phyloP scores from a whole-genome alignment of 2,797 vertebrate genomes.

The Argentina silus region DNA sequence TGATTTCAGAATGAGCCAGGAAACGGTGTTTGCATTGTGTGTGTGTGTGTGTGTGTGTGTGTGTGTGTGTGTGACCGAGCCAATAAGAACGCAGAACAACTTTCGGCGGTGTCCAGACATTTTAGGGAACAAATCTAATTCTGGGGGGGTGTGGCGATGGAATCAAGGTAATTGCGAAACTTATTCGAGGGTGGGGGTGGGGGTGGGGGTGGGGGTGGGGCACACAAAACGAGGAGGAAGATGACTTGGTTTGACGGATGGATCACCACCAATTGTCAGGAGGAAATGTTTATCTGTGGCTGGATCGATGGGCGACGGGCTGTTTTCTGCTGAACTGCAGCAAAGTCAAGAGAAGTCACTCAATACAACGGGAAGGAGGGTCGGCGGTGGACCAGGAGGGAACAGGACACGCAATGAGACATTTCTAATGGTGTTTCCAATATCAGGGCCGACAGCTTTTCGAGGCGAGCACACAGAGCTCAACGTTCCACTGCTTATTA shows the following conservation, averaged over 20 bases:
- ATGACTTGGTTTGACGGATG: constrained; percentile 55
- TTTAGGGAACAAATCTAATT: constrained; percentile 59
- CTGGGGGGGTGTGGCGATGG: constrained; percentile 67
- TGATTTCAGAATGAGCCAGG: constrained; percentile 22
- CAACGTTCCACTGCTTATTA: constrained; percentile 62
- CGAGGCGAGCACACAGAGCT: constrained; percentile 40
- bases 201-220: not conserved
- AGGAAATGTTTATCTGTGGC: constrained; percentile 74
- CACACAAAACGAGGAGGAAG: not conserved
- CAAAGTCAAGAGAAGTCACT: constrained; percentile 71
- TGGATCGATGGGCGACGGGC: constrained; percentile 71
- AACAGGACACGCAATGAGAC: constrained; percentile 46
- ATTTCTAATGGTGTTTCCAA: constrained; percentile 56
- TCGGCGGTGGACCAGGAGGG: constrained; percentile 37
- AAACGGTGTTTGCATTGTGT: constrained; percentile 38
- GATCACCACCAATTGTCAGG: constrained; percentile 65
- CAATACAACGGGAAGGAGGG: constrained; percentile 52
- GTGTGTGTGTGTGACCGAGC: constrained; percentile 35
- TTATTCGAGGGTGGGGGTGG: constrained; percentile 57
- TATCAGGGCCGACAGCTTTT: constrained; percentile 52
- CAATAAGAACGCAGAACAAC: constrained; percentile 58
- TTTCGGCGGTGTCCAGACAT: constrained; percentile 47
- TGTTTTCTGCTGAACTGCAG: constrained; percentile 54
- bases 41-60: no score
- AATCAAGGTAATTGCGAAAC: constrained; percentile 75